Evolutionary conservation across 2,113 vertebrate genomes (phyloP).

Genomic region (Pygoscelis antarcticus): DNA sequence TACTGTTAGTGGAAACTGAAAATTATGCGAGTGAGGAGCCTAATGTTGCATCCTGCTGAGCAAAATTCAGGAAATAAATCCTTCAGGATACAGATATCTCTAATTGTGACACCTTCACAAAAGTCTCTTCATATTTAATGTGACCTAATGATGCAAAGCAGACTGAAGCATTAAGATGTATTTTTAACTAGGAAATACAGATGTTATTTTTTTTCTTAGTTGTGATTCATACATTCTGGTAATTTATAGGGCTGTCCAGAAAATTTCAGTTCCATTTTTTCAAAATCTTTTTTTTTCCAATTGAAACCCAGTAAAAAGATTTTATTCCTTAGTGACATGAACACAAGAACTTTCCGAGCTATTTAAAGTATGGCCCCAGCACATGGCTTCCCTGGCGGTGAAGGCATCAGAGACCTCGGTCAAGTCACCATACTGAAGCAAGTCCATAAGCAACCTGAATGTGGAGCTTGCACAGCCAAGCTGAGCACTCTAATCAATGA

Average conservation of each 20-base stretch:
- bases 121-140: neutral
- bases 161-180: neutral
- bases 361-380: neutral
- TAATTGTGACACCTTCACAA: neutral
- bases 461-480: neutral
- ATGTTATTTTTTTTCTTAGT: neutral
- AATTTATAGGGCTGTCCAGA: neutral
- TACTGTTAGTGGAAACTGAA: neutral
- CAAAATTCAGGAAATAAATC: neutral
- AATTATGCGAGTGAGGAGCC: neutral
- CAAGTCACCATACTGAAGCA: neutral
- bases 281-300: fast-evolving
- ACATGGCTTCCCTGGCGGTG: neutral
- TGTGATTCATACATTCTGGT: neutral
- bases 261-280: neutral
- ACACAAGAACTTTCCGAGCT: neutral
- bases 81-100: neutral
- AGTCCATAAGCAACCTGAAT: neutral
- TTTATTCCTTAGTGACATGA: neutral
- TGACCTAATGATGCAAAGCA: neutral
- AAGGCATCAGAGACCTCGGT: neutral
- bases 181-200: neutral
- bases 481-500: neutral
- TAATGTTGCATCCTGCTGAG: neutral
- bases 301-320: neutral